Evolutionary conservation across 2,113 vertebrate genomes (phyloP).

Genomic region (Natator depressus): DNA sequence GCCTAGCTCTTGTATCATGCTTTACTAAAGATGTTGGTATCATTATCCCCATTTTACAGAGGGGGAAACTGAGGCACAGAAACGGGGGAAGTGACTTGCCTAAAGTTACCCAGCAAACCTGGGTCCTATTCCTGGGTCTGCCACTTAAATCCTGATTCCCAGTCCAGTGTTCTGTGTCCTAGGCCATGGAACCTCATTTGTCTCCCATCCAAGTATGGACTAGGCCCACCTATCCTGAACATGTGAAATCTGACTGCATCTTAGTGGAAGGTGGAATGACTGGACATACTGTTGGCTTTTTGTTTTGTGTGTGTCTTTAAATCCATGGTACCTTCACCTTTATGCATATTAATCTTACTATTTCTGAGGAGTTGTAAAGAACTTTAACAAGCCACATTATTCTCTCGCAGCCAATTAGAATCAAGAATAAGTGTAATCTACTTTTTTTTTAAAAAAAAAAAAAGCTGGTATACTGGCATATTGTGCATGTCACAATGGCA

Average conservation of each 20-base stretch:
- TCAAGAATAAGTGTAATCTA: background rate
- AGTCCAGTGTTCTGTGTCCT: background rate
- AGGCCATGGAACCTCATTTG: background rate
- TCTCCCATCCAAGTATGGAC: background rate
- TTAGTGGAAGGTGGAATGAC: background rate
- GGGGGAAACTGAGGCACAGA: background rate
- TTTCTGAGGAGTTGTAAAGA: background rate
- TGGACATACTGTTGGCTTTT: background rate
- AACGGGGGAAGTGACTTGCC: background rate
- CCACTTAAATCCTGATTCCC: background rate
- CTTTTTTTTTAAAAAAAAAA: too few species aligned
- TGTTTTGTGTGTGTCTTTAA: background rate
- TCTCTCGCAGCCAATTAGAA: background rate
- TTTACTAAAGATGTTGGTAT: background rate
- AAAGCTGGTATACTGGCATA: background rate
- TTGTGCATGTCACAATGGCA: background rate
- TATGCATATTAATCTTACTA: background rate
- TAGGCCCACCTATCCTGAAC: background rate
- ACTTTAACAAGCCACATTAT: background rate
- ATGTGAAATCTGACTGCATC: background rate
- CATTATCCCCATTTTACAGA: background rate
- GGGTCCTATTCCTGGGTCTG: background rate
- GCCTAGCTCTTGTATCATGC: background rate
- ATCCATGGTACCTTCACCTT: background rate
- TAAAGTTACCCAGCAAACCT: background rate